Percentiles rank a stretch among this genome's conserved stretches.
Conservation (phyloP, 2,113 vertebrate species). For the Aphelocoma coerulescens region DNA sequence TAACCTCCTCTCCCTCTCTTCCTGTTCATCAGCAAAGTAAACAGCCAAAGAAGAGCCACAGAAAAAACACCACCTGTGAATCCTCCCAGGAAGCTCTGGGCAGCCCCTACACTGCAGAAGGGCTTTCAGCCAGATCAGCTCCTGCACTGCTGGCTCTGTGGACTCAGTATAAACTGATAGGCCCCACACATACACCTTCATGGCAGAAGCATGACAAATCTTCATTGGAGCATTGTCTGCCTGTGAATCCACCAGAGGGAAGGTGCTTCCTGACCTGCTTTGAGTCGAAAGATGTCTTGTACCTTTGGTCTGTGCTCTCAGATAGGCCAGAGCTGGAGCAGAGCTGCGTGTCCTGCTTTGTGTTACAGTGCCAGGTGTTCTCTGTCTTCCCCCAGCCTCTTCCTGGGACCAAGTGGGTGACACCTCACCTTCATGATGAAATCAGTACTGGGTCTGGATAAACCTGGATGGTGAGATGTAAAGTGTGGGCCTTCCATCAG, state of each 20-base stretch:
- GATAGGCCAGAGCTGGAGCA: neutral
- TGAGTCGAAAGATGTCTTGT: neutral
- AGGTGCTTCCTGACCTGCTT: neutral
- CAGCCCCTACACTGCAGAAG: neutral
- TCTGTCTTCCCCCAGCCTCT: neutral
- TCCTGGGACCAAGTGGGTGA: neutral
- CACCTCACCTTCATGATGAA: neutral
- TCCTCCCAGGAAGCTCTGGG: neutral
- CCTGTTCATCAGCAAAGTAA: neutral
- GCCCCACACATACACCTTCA: rapidly evolving
- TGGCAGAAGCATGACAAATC: neutral
- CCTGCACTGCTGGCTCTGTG: neutral
- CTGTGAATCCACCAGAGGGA: neutral
- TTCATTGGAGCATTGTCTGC: neutral
- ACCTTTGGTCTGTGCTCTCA: neutral
- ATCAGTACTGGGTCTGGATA: neutral
- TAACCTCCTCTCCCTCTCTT: neutral
- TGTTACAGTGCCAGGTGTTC: neutral
- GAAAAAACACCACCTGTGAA: neutral
- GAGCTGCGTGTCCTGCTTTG: neutral
- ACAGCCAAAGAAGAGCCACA: neutral
- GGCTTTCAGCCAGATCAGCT: neutral
- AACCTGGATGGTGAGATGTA: neutral
- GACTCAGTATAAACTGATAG: neutral
- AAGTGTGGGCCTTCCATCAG: neutral